A percentile compares a stretch with the other conserved stretches of the same genome.
Conservation (phyloP, 2,888 invertebrate species). For the Pterobdella sp. region DNA sequence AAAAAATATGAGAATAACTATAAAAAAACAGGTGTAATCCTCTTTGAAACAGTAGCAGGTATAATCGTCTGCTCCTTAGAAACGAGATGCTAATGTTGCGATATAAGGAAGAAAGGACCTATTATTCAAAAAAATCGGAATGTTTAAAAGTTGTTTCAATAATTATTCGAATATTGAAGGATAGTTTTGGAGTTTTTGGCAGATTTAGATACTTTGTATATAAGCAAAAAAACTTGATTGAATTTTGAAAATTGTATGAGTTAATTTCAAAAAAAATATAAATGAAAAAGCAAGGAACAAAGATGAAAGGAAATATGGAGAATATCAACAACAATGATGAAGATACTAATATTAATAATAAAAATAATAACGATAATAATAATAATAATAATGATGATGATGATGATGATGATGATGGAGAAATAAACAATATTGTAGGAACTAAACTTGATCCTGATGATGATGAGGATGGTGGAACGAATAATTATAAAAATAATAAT, state of each 20-base stretch:
- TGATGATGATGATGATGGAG: slow-evolving; percentile 16
- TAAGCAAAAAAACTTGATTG: neutral
- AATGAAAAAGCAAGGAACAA: neutral
- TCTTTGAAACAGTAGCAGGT: too few relatives aligned
- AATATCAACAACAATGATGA: neutral
- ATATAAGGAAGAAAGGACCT: too few relatives aligned
- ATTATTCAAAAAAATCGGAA: too few relatives aligned
- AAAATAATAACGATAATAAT: neutral
- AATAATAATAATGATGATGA: neutral
- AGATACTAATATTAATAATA: neutral
- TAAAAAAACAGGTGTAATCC: too few relatives aligned
- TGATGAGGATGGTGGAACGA: slow-evolving; percentile 18
- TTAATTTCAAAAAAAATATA: neutral
- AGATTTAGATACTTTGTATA: too few relatives aligned
- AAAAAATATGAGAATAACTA: too few relatives aligned
- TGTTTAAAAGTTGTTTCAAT: too few relatives aligned
- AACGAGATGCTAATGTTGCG: slow-evolving; percentile 6
- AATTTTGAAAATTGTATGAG: neutral
- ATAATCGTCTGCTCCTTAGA: slow-evolving; percentile 1
- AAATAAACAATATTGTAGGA: neutral
- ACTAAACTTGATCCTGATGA: slow-evolving; percentile 12
- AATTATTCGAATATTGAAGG: too few relatives aligned
- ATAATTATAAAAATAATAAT: slow-evolving; percentile 17
- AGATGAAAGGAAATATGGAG: neutral
- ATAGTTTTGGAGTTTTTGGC: too few relatives aligned